Base-by-base conservation (phyloP, 37 sponge, comb jelly and placozoan species). In the Mnemiopsis leidyi region DNA sequence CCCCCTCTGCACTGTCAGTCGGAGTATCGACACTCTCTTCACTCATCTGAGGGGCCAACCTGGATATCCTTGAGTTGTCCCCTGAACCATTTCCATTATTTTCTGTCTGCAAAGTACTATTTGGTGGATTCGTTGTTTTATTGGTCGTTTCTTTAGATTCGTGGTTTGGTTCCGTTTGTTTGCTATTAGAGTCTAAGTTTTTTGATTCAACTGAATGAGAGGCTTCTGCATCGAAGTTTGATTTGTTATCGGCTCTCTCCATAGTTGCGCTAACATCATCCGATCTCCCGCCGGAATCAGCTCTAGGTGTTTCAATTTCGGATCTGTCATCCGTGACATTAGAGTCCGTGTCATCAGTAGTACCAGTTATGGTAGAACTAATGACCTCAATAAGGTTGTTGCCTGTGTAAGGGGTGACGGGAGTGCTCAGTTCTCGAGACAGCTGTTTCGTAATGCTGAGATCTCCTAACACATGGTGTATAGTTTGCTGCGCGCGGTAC, bases 401-500 rank as follows among this genome's bases (percentile, higher is more conserved):
- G n/a, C 30, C 20, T 5, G 75, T 71, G n/a, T 71, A 71, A 25
- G 75, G 75, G 25, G 75, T 71, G 20, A 71, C 75, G n/a, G 75
- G 75, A 2, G 75, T 71, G 75, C 30, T n/a, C n/a, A 71, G 7
- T 5, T 71, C 75, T 25, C 75, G 7, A 25, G 75, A 71, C 30
- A 28, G 30, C n/a, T 71, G 75, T 71, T 71, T 71, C 3, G 75
- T 29, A 2, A 71, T n/a, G 75, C 30, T 29, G 75, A 71, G 75
- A 71, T 71, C 75, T 5, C 75, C 75, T 25, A 71, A 25, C 30
- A 71, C 75, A 18, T 71, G 75, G 75, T 71, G 75, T 5, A 71
- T 71, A 25, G 75, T 71, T 13, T 71, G 75, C n/a, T 71, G 75
- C 30, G 75, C 75, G 30, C 75, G 75, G 75, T 71, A 71, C 75